Evolutionary conservation across 1,140 invertebrate genomes (phyloP).

Genomic region (Adoxophyes honmai): DNA sequence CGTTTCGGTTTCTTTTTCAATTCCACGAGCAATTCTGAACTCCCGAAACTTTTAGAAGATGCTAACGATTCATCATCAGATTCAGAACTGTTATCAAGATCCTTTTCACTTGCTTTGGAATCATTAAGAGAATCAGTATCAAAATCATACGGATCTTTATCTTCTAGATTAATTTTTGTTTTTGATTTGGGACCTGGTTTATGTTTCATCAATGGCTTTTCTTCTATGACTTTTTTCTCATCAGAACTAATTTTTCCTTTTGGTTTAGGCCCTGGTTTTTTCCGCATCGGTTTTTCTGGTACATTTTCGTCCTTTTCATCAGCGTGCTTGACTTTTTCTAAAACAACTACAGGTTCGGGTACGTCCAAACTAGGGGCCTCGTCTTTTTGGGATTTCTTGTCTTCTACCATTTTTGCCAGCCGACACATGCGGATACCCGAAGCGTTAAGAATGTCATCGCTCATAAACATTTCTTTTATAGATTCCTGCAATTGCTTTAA

Average conservation of each 20-base stretch:
- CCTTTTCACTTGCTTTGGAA: constrained; percentile 33
- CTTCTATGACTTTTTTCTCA: constrained; percentile 22
- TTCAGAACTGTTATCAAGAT: constrained; percentile 34
- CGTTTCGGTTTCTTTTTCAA: constrained; percentile 53
- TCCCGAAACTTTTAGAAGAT: constrained; percentile 47
- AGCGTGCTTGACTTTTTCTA: constrained; percentile 43
- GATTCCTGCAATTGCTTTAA: constrained; percentile 81
- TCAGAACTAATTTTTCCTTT: constrained; percentile 30
- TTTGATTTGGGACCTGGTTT: constrained; percentile 57
- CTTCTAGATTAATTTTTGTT: constrained; percentile 35
- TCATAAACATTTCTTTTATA: constrained; percentile 83
- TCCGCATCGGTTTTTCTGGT: constrained; percentile 33
- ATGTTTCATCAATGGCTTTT: constrained; percentile 23
- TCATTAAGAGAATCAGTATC: constrained; percentile 54
- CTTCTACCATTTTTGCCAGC: constrained; percentile 58
- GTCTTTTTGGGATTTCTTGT: constrained; percentile 32
- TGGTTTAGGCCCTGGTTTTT: constrained; percentile 36
- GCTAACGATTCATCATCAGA: constrained; percentile 46
- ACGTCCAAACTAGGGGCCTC: constrained; percentile 22
- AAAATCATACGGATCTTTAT: constrained; percentile 54
- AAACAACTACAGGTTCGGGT: constrained; percentile 34
- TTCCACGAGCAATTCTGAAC: constrained; percentile 38
- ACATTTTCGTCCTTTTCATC: constrained; percentile 22
- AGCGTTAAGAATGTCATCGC: constrained; percentile 76
- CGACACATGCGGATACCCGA: constrained; percentile 78